These are phyloP conservation scores for Grammomys dolichurus DNA, from an alignment of 2,113 vertebrate genomes.

Conservation along the genomic window DNA sequence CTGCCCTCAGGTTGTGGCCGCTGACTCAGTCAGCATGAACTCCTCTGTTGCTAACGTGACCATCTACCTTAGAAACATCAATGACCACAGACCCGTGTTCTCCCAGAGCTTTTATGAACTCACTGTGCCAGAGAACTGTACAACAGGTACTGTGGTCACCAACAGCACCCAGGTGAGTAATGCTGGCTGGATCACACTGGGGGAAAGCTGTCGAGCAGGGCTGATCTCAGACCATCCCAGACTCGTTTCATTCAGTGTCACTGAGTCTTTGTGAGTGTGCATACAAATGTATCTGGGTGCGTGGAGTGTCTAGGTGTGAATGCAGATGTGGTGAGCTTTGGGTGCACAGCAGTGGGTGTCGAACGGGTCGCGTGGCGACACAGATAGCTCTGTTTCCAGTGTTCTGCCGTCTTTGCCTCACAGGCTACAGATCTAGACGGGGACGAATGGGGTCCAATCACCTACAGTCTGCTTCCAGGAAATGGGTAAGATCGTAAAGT, in stretches of 20 bases:
- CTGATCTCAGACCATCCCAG: neutral
- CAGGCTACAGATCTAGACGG: slow-evolving; percentile 94
- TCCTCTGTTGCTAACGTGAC: slow-evolving; percentile 88
- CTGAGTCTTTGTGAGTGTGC: neutral
- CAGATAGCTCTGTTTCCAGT: neutral
- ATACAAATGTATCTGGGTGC: neutral
- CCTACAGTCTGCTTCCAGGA: slow-evolving; percentile 91
- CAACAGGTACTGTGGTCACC: slow-evolving; percentile 76
- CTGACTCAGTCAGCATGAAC: slow-evolving; percentile 77
- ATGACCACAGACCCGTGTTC: slow-evolving; percentile 94
- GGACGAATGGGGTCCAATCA: slow-evolving; percentile 87
- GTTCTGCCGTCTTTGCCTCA: neutral
- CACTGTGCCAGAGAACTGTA: slow-evolving; percentile 87
- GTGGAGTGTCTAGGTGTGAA: neutral
- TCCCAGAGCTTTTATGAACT: slow-evolving; percentile 85
- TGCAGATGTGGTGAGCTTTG: neutral
- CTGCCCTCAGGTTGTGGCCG: slow-evolving; percentile 90
- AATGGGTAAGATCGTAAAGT: slow-evolving; percentile 88
- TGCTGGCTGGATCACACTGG: fast-evolving
- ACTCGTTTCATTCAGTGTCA: neutral
- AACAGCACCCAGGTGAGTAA: slow-evolving; percentile 88
- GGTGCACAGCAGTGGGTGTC: neutral
- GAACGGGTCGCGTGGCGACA: fast-evolving
- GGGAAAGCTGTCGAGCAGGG: neutral
- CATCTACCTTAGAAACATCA: slow-evolving; percentile 90